A percentile compares a stretch with the other conserved stretches of the same genome.
These are phyloP conservation scores for Barypeithes pellucidus DNA, from an alignment of 2,888 invertebrate species.

Conservation along the genomic window DNA sequence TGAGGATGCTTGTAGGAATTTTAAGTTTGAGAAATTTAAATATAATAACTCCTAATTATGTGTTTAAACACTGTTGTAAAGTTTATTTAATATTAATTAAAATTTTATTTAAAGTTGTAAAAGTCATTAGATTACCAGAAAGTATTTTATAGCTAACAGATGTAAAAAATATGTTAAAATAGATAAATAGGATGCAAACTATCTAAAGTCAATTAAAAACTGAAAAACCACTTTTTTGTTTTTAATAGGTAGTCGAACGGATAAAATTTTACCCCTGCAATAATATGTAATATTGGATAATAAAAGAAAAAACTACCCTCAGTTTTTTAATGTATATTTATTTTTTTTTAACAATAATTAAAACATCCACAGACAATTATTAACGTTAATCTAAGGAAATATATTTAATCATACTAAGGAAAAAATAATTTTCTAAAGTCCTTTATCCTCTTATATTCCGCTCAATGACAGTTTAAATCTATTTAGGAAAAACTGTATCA, in stretches of 20 bases:
- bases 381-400: conserved; percentile 2
- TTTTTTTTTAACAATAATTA: conserved; percentile 21
- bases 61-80: conserved; percentile 22
- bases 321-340: conserved; percentile 17
- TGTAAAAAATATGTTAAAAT: conserved; percentile 23
- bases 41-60: conserved; percentile 16
- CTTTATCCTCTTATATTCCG: no score
- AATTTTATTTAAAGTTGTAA: conserved; percentile 24
- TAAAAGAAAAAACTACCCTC: conserved; percentile 12
- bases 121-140: conserved; percentile 36
- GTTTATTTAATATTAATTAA: conserved; percentile 27
- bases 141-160: conserved; percentile 33
- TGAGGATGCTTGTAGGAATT: conserved; percentile 13
- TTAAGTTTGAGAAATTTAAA: conserved; percentile 21
- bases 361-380: conserved; percentile 9
- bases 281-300: conserved; percentile 27
- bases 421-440: no score
- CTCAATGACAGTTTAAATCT: no score
- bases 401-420: neutral
- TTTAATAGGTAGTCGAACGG: conserved; percentile 18
- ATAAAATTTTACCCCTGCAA: conserved; percentile 20
- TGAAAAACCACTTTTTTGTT: conserved; percentile 17
- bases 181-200: conserved; percentile 7
- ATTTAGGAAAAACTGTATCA: no score
- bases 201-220: conserved; percentile 34